Evolutionary conservation across 2,113 vertebrate genomes (phyloP), one percentile per base, ranked within the genome.

Genomic region (Macquaria ambigua): DNA sequence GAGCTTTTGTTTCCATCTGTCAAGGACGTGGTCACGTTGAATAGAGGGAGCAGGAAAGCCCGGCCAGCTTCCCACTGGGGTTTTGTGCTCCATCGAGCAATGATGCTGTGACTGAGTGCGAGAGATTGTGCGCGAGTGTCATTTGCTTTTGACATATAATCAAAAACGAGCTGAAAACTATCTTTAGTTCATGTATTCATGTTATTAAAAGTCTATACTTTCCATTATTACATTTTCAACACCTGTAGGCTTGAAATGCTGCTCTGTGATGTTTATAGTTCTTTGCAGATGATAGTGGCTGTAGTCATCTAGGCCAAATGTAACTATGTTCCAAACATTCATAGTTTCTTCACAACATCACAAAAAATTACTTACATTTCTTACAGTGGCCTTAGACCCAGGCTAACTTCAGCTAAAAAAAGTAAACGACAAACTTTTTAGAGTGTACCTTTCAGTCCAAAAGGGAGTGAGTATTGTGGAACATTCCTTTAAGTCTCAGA

Each of bases 1-100:
- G 87, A 82, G 88, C 92, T 85, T 93, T 91, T 92, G 90, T 93
- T 87, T 87, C 79, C 62, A 41, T 85, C 83, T 83, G 86, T 92
- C 87, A 84, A 86, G 85, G 89, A 89, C 58, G 88, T 83, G 82
- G 52, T 59, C 52, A 28, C 75, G 18, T 46, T 93, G 87, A 93
- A 92, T 90, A 39, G 81, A 79, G 63, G 31, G 52, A 78, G 82
- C 70, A 53, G 85, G 76, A 81, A 70, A 78, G 77, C 79, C 76
- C 70, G 14, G 82, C 73, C 84, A 79, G 85, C 69, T 20, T 87
- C 91, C 93, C 83, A 72, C 90, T 87, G 89, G 84, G 92, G 80
- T 78, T 89, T 92, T 93, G 85, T 87, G 77, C 83, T 87, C 39
- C 56, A 15, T 66, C 28, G 64, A 80, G 87, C 90, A 73, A 43